Base-by-base conservation (phyloP, 2,888 invertebrate species). In the Dioctria rufipes region DNA sequence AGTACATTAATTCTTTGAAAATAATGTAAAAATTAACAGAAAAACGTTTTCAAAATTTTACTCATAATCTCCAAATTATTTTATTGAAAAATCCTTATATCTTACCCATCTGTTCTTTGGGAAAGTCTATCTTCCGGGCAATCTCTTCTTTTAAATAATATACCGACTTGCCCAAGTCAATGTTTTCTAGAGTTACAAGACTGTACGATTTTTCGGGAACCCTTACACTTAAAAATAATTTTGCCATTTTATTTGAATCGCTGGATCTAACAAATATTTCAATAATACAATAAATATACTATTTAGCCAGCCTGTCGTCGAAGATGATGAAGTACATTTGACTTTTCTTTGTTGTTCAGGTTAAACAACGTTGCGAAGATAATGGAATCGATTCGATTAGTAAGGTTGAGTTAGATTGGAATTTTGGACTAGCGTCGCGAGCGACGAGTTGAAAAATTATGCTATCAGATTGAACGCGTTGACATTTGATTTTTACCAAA, bases 1-100 rank as follows among this genome's bases (percentile, higher is more conserved):
- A 92, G 86, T 93, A 93, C 25, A 93, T 89, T 11, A 94, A 87
- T 87, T 93, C 94, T 94, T 84, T 54, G 85, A 66, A 40, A 43
- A 43, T 4, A 25, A 25, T 25, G 0, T 25, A 25, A 25, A 25
- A 25, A 25, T 3, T 8, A 2, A 61, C 25, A 39, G 80, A 83
- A 40, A 80, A 61, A 25, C 13, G 61, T 25, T 25, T 25, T 25
- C 25, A 25, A 25, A 25, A 25, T 5, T 4, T 40, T 8, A 85
- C 25, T 25, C 25, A 25, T 25, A 25, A 25, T 25, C 25, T 25
- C 25, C 0, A 25, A 25, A 25, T 25, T 25, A 25, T 25, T 0
- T 25, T 25, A 25, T 25, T 25, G 25, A 25, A 25, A 25, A 25
- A 25, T 25, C 25, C 25, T 25, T 25, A 25, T 5, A 25, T 5